Conservation (phyloP, 2,797 vertebrate species). For the Muscicapa comitata region DNA sequence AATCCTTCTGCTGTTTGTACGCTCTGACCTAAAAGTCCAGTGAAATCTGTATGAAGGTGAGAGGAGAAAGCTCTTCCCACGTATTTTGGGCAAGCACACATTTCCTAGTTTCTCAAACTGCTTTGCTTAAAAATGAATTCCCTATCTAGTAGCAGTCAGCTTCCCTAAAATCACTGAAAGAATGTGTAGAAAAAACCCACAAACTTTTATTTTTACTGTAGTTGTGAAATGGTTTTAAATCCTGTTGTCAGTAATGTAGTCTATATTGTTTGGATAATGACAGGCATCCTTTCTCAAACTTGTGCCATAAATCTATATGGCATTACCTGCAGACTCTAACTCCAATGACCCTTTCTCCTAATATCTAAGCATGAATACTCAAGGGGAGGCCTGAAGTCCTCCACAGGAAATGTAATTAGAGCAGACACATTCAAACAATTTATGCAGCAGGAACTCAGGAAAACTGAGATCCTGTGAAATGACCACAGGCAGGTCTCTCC, state of each 20-base stretch:
- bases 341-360: neutral
- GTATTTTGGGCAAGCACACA: neutral
- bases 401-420: neutral
- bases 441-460: neutral
- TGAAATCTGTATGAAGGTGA: neutral
- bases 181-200: neutral
- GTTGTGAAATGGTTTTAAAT: neutral
- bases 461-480: neutral
- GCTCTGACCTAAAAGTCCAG: neutral
- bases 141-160: neutral
- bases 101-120: neutral
- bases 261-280: neutral
- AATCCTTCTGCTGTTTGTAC: neutral
- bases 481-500: neutral
- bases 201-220: neutral
- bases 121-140: neutral
- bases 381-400: neutral
- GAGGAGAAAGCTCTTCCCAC: neutral
- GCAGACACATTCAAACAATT: neutral
- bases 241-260: neutral
- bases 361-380: accelerated
- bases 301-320: neutral
- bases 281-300: neutral
- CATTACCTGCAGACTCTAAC: neutral
- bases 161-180: neutral